phyloP scores from a whole-genome alignment of 2,888 invertebrate species.

The Acleris holmiana region DNA sequence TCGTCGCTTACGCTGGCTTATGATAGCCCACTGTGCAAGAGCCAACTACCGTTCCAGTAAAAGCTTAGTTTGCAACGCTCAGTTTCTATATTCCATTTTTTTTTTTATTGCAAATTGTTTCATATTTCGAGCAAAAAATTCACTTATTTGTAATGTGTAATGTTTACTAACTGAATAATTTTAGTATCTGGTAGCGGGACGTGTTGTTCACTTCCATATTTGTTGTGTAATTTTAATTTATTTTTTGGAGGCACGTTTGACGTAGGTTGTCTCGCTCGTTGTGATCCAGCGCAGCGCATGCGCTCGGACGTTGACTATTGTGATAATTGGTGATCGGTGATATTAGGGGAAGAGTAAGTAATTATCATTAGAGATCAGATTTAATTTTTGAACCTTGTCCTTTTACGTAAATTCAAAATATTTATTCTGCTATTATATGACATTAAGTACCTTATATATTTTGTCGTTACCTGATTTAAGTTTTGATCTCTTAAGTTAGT shows the following conservation, averaged over 20 bases:
- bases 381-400: slow-evolving; percentile 30
- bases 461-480: slow-evolving; percentile 79
- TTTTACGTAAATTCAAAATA: slow-evolving; percentile 31
- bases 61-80: too few species aligned
- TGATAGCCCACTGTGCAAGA: too few species aligned
- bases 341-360: slow-evolving; percentile 62
- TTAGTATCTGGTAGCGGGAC: neutral
- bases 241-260: slow-evolving; percentile 1
- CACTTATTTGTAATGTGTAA: too few species aligned
- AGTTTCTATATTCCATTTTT: too few species aligned
- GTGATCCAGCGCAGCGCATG: slow-evolving; percentile 4
- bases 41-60: too few species aligned
- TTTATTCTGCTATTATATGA: slow-evolving; percentile 34
- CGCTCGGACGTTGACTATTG: slow-evolving; percentile 44
- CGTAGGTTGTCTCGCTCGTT: slow-evolving; percentile 9
- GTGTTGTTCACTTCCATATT: neutral
- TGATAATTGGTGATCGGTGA: slow-evolving; percentile 68
- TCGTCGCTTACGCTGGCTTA: too few species aligned
- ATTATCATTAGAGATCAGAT: slow-evolving; percentile 30
- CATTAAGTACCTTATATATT: slow-evolving; percentile 38
- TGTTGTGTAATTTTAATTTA: slow-evolving; percentile 2
- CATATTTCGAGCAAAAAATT: too few species aligned
- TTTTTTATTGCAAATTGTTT: too few species aligned
- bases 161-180: too few species aligned
- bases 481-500: slow-evolving; percentile 81